Base-by-base conservation (phyloP, 2,113 vertebrate genomes). In the Melanocharis versteri region DNA sequence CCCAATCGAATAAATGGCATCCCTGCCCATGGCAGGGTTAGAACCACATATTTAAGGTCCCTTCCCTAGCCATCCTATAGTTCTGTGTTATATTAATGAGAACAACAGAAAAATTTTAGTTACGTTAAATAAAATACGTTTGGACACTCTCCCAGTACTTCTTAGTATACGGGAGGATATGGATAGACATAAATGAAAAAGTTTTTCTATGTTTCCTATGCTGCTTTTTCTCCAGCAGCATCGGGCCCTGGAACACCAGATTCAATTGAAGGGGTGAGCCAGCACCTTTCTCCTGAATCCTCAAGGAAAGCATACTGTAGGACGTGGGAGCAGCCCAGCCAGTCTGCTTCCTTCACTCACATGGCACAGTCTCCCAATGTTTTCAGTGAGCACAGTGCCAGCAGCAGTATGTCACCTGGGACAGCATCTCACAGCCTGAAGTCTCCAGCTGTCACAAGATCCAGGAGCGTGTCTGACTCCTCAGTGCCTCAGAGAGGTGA, bases 231-330 rank as follows among this genome's bases (percentile, higher is more conserved):
- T 85, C 61, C 69, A 82, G 87, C 92, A 99, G 99, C 99, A 62
- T 99, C 99, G 3, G 99, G 99, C 56, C 99, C 99, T 30, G 99
- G 98, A 65, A 99, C 99, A 45, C 99, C 99, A 2, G 99, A 99
- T 95, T 99, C 99, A 0, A 98, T 98, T 16, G 99, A 99, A 96
- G 99, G 98, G 35, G 96, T 99, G 30, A 98, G 97, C 93, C 99
- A 99, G 83, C 99, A 99, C 66, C 98, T 99, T 89, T 99, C 99
- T 87, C 99, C 99, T 0, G 99, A 99, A 94, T 99, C 99, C 13
- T 99, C 98, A 33, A 98, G 98, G 18, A 99, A 99, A 95, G 99
- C 99, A 2, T 99, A 99, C 96, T 99, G 99, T 89, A 98, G 99
- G 93, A 99, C 99, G 0, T 99, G 99, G 99, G 99, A 99, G 51